Conservation (phyloP, 2,797 vertebrate species). For the Oryzias dopingdopingensis region DNA sequence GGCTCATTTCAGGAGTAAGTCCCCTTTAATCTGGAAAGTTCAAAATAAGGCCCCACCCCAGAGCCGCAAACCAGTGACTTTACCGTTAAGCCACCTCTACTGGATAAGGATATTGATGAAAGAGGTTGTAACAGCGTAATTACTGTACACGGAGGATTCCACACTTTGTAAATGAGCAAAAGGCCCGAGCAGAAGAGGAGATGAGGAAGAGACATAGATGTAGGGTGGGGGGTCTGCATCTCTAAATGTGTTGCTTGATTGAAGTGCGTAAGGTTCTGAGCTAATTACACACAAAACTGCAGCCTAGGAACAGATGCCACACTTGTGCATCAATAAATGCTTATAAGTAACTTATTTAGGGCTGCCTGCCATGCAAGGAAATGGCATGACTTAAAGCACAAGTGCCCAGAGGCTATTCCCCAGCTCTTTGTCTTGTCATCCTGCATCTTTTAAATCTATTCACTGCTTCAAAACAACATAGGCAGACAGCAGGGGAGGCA, state of each 20-base stretch:
- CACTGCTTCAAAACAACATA: constrained; percentile 77
- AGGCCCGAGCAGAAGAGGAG: constrained; percentile 56
- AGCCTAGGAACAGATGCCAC: constrained; percentile 80
- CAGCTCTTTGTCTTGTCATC: constrained; percentile 83
- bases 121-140: constrained; percentile 73
- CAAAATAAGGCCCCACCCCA: constrained; percentile 31
- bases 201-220: constrained; percentile 45
- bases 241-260: constrained; percentile 77
- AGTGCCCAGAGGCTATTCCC: constrained; percentile 72
- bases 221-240: constrained; percentile 35
- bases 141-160: constrained; percentile 68
- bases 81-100: constrained; percentile 50
- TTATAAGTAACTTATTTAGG: constrained; percentile 86
- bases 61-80: constrained; percentile 45
- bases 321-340: constrained; percentile 84
- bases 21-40: constrained; percentile 45
- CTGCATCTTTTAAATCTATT: constrained; percentile 83
- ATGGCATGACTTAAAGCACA: constrained; percentile 83
- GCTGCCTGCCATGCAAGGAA: constrained; percentile 82
- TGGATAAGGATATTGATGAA: constrained; percentile 71
- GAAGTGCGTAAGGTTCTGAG: constrained; percentile 77
- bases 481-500: constrained; percentile 75
- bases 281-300: constrained; percentile 79
- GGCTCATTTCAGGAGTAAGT: constrained; percentile 46
- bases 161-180: constrained; percentile 68